Evolutionary conservation across 23 tunicate species (phyloP).

Genomic region (Trididemnum nubilum): DNA sequence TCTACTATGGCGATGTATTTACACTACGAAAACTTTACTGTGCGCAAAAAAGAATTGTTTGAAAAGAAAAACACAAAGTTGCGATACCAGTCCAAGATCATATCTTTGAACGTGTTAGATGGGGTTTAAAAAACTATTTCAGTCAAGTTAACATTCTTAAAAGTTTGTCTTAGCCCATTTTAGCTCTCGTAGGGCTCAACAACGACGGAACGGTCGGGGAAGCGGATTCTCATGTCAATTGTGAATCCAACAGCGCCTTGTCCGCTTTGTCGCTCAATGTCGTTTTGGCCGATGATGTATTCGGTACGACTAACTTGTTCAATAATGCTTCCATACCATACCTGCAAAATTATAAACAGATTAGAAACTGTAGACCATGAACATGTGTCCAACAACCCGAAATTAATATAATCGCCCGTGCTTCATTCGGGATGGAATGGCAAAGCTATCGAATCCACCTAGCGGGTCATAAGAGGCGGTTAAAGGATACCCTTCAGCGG

Average conservation of each 20-base stretch:
- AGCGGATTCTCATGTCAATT: constrained; percentile 54
- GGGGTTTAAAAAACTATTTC: background rate
- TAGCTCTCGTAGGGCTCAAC: constrained; percentile 21
- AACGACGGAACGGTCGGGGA: constrained; percentile 56
- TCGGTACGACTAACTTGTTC: constrained; percentile 8
- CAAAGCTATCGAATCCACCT: too few species aligned
- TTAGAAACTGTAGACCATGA: background rate
- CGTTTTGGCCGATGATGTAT: constrained; percentile 61
- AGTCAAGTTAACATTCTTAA: background rate
- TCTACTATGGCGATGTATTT: background rate
- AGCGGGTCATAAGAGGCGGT: too few species aligned
- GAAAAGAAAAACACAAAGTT: too few species aligned
- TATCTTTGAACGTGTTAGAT: background rate
- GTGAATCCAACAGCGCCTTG: constrained; percentile 63
- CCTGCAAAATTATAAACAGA: constrained; percentile 42
- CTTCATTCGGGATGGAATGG: too few species aligned
- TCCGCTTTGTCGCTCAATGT: constrained; percentile 58
- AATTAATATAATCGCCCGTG: too few species aligned
- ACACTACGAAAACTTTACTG: background rate
- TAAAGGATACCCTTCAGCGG: too few species aligned
- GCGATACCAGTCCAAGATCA: background rate
- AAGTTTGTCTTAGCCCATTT: background rate
- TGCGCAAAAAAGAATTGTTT: too few species aligned
- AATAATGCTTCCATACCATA: constrained; percentile 58
- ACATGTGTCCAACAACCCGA: too few species aligned